Evolutionary conservation across 2,888 invertebrate genomes (phyloP).

Genomic region (Unio pictorum): DNA sequence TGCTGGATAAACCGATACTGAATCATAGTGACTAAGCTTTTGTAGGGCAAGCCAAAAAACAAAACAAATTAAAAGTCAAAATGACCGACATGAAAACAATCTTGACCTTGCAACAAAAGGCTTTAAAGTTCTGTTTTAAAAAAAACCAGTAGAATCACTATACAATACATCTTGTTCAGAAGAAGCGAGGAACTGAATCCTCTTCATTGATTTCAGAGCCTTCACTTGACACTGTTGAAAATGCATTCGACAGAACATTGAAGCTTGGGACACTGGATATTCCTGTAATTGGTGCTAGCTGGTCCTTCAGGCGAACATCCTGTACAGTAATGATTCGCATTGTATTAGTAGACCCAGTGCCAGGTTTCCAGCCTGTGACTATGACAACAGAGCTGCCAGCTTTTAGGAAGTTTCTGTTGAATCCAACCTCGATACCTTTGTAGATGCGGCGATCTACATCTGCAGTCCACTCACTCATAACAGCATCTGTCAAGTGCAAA

Average conservation of each 20-base stretch:
- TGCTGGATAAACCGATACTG: too few species aligned
- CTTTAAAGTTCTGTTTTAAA: too few species aligned
- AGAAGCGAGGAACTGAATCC: too few species aligned
- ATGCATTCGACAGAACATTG: slow-evolving; percentile 3
- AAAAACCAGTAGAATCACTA: too few species aligned
- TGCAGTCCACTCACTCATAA: slow-evolving; percentile 67
- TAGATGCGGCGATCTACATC: slow-evolving; percentile 71
- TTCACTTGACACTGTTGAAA: too few species aligned
- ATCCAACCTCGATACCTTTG: slow-evolving; percentile 78
- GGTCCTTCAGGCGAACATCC: slow-evolving; percentile 39
- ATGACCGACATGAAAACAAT: too few species aligned
- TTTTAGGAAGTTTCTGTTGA: slow-evolving; percentile 87
- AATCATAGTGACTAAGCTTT: too few species aligned
- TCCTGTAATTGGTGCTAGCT: slow-evolving; percentile 57
- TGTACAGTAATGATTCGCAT: slow-evolving; percentile 83
- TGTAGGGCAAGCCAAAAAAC: too few species aligned
- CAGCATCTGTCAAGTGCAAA: slow-evolving; percentile 37
- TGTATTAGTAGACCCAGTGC: slow-evolving; percentile 96
- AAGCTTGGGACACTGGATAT: slow-evolving; percentile 58
- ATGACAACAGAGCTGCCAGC: slow-evolving; percentile 90
- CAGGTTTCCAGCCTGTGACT: slow-evolving; percentile 97
- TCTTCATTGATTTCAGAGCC: too few species aligned
- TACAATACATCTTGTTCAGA: too few species aligned
- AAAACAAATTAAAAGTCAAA: too few species aligned
- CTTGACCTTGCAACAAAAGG: too few species aligned